Evolutionary conservation across 1,140 invertebrate species (phyloP).

Genomic region (Ips typographus): DNA sequence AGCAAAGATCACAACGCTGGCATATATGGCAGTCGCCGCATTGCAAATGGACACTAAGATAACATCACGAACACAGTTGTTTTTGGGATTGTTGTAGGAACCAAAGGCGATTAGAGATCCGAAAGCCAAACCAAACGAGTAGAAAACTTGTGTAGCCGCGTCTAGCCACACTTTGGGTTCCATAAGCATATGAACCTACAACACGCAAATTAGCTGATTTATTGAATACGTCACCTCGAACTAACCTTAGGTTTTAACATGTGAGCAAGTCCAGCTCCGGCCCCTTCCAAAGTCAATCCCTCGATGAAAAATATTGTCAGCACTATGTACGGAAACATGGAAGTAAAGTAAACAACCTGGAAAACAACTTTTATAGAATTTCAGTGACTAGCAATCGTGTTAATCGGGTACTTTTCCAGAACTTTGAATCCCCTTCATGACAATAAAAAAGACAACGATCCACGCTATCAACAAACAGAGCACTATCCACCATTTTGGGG

Average conservation of each 20-base stretch:
- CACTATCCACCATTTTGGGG: constrained; percentile 93
- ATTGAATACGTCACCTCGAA: background rate
- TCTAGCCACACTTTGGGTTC: constrained; percentile 89
- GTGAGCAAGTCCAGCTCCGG: constrained; percentile 82
- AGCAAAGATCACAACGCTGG: constrained; percentile 88
- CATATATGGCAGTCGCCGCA: constrained; percentile 90
- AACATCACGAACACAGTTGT: constrained; percentile 89
- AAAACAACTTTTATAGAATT: constrained; percentile 28
- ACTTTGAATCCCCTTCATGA: constrained; percentile 97
- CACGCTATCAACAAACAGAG: constrained; percentile 90
- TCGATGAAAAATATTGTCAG: constrained; percentile 93
- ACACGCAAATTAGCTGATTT: constrained; percentile 1
- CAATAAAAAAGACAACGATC: constrained; percentile 94
- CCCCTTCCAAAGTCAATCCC: constrained; percentile 86
- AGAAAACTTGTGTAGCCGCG: constrained; percentile 94
- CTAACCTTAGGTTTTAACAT: constrained; percentile 89
- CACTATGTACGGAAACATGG: constrained; percentile 93
- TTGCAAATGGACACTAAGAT: constrained; percentile 88
- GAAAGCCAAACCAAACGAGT: constrained; percentile 91
- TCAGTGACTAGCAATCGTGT: background rate
- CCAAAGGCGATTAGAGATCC: constrained; percentile 90
- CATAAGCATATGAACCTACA: constrained; percentile 73
- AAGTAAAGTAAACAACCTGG: constrained; percentile 94
- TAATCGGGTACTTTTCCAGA: constrained; percentile 78
- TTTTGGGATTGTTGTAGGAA: constrained; percentile 86